Evolutionary conservation across 2,888 invertebrate species (phyloP).

Genomic region (Netelia inedita): DNA sequence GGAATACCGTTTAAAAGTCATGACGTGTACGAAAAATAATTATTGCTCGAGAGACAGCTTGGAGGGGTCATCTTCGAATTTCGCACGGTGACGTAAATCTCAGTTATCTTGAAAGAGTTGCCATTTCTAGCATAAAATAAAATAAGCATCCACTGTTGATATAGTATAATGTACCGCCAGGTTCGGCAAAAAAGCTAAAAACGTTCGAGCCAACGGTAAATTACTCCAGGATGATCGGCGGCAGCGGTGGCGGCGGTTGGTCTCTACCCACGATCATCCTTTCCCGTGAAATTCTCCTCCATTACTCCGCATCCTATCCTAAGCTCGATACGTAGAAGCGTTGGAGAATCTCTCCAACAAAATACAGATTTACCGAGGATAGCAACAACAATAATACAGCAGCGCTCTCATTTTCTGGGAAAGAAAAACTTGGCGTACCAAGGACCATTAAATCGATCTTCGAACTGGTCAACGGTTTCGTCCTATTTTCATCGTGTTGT

Average conservation of each 20-base stretch:
- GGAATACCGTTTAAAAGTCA: not conserved
- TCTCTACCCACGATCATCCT: slow-evolving; percentile 26
- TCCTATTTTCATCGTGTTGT: no score
- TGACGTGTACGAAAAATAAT: slow-evolving; percentile 23
- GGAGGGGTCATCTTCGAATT: slow-evolving; percentile 65
- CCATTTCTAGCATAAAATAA: not conserved
- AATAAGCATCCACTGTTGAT: not conserved
- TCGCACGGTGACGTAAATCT: slow-evolving; percentile 66
- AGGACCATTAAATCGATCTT: not conserved
- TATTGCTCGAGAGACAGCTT: slow-evolving; percentile 10
- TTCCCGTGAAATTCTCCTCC: slow-evolving; percentile 44
- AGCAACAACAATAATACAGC: not conserved
- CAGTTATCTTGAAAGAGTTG: slow-evolving; percentile 49
- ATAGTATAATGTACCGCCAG: not conserved
- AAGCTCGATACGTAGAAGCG: slow-evolving; percentile 27
- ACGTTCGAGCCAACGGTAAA: slow-evolving; percentile 20
- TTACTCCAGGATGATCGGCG: slow-evolving; percentile 28
- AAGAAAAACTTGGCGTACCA: not conserved
- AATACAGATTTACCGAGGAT: not conserved
- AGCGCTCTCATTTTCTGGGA: not conserved
- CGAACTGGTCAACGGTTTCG: not conserved
- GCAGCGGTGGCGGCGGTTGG: no score
- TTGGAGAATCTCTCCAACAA: slow-evolving; percentile 8
- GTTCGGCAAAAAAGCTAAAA: slow-evolving; percentile 5
- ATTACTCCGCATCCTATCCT: slow-evolving; percentile 25